phyloP scores from a whole-genome alignment of 2,888 invertebrate genomes.

The Netelia virgata region DNA sequence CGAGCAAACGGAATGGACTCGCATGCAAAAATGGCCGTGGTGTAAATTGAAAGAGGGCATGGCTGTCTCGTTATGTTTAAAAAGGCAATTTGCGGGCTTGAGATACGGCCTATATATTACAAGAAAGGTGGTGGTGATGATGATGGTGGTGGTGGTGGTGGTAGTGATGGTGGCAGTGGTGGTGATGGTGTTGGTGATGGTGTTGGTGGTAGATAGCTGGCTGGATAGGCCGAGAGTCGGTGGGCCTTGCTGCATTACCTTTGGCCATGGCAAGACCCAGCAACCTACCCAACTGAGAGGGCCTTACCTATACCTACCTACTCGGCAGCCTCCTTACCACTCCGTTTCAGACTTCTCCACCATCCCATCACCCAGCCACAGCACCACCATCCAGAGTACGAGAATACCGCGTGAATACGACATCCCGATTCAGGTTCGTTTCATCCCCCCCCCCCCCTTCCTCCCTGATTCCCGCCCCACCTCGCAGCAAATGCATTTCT shows the following conservation, averaged over 20 bases:
- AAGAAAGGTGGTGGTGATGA: conserved; percentile 76
- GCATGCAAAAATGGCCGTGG: conserved; percentile 79
- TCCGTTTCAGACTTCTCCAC: conserved; percentile 57
- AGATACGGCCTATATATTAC: conserved; percentile 84
- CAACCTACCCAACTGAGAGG: conserved; percentile 60
- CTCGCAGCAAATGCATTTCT: conserved; percentile 83
- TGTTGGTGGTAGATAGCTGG: conserved; percentile 81
- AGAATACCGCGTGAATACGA: conserved; percentile 62
- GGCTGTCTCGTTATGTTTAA: conserved; percentile 84
- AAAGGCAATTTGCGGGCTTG: conserved; percentile 84
- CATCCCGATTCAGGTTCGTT: conserved; percentile 58
- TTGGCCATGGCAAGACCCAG: conserved; percentile 48
- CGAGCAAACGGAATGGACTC: conserved; percentile 76
- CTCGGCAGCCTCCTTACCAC: conserved; percentile 42
- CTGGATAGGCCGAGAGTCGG: conserved; percentile 77
- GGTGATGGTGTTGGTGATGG: conserved; percentile 74
- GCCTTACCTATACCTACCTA: conserved; percentile 42
- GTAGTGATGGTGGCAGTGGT: conserved; percentile 74
- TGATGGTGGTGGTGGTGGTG: conserved; percentile 73
- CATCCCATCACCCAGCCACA: conserved; percentile 56
- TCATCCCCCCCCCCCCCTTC: conserved; percentile 43
- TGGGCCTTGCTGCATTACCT: conserved; percentile 66
- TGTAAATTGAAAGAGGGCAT: conserved; percentile 84
- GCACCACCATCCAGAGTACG: conserved; percentile 61
- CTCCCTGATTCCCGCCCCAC: conserved; percentile 55